These are phyloP conservation scores for Seriola rivoliana DNA, from an alignment of 2,113 vertebrate species.

Conservation along the genomic window DNA sequence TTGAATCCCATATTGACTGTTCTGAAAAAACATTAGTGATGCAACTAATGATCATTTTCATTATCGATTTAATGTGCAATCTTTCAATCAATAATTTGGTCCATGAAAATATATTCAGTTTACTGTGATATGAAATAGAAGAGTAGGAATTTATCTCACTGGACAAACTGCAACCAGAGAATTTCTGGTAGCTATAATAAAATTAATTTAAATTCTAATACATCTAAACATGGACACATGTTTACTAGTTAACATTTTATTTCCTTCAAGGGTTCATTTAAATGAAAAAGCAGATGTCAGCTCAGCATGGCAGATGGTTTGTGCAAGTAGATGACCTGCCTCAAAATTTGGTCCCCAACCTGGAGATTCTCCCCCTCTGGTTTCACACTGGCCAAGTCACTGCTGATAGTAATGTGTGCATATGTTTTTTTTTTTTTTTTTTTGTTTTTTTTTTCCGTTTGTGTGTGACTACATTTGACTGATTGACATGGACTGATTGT, in stretches of 20 bases:
- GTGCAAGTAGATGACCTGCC: neutral
- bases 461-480: neutral
- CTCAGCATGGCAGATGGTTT: neutral
- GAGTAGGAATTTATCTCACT: no score
- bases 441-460: neutral
- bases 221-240: neutral
- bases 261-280: neutral
- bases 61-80: no score
- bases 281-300: neutral
- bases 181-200: no score
- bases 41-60: no score
- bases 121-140: no score
- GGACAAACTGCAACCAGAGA: no score
- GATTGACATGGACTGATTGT: conserved; percentile 35
- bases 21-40: no score
- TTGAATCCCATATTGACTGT: no score
- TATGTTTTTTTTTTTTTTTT: neutral
- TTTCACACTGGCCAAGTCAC: conserved; percentile 13
- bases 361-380: neutral
- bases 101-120: no score
- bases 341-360: neutral
- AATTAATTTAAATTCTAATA: neutral
- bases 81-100: no score
- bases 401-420: neutral
- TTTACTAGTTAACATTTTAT: neutral